These are phyloP conservation scores for Blomia tropicalis DNA, from an alignment of 2,888 invertebrate genomes.

Conservation along the genomic window DNA sequence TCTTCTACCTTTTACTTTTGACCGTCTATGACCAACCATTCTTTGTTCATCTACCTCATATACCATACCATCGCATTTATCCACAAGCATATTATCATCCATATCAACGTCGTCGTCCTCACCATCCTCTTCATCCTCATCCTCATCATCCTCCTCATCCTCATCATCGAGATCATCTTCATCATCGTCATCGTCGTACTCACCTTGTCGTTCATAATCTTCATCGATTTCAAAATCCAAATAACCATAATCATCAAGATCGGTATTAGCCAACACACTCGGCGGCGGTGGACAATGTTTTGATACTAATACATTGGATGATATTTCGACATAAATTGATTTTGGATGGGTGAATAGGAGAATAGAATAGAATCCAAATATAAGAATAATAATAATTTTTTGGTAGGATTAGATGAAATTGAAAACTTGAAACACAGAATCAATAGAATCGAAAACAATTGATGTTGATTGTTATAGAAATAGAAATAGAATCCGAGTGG, in stretches of 20 bases:
- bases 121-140: neutral
- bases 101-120: slow-evolving; percentile 2
- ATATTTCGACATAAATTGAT: no score
- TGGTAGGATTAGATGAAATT: no score
- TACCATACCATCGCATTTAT: no score
- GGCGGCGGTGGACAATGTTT: neutral
- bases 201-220: slow-evolving; percentile 22
- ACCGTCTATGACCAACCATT: neutral
- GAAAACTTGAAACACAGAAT: no score
- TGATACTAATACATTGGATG: no score
- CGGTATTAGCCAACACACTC: slow-evolving; percentile 14
- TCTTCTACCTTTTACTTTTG: neutral
- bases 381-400: no score
- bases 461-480: no score
- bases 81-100: no score
- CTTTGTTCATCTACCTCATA: neutral
- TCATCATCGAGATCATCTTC: slow-evolving; percentile 19
- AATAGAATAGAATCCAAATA: no score
- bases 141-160: slow-evolving; percentile 16
- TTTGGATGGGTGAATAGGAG: no score
- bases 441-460: no score
- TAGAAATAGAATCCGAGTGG: no score
- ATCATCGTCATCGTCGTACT: slow-evolving; percentile 20
- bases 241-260: slow-evolving; percentile 9
- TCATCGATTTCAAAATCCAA: slow-evolving; percentile 23